Conservation (phyloP, 2,797 vertebrate genomes). For the Spea hammondii region DNA sequence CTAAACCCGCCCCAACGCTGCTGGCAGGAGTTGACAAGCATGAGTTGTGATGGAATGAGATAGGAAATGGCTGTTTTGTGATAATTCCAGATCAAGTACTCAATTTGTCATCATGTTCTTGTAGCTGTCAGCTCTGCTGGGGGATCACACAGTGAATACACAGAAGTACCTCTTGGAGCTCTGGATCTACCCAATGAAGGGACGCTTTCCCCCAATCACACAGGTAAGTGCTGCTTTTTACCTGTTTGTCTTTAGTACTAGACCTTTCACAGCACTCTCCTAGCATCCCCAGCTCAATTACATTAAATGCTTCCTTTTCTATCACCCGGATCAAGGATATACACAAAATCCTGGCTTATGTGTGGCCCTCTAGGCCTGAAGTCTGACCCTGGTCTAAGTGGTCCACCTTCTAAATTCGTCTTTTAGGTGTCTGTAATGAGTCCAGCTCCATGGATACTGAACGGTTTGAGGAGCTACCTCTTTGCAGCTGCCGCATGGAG, state of each 20-base stretch:
- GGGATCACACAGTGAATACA: slow-evolving; percentile 73
- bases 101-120: slow-evolving; percentile 51
- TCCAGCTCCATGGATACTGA: slow-evolving; percentile 84
- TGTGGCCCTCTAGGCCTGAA: too few relatives aligned
- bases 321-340: not conserved
- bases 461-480: slow-evolving; percentile 83
- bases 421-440: slow-evolving; percentile 72
- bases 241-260: not conserved
- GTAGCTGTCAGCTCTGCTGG: slow-evolving; percentile 65
- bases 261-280: not conserved
- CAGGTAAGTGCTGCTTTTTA: slow-evolving; percentile 64
- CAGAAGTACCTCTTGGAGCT: slow-evolving; percentile 84
- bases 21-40: too few relatives aligned
- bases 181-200: slow-evolving; percentile 82
- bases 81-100: not conserved
- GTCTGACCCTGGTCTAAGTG: not conserved
- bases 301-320: not conserved
- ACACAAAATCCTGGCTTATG: too few relatives aligned
- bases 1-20: too few relatives aligned
- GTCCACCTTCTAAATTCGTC: not conserved
- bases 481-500: slow-evolving; percentile 93
- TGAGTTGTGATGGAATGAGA: not conserved
- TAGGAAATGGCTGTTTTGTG: not conserved
- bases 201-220: slow-evolving; percentile 80
- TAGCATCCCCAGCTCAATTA: not conserved